Evolutionary conservation across 2,888 invertebrate species (phyloP), one percentile per base, ranked within the genome.

Genomic region (Chydorus sphaericus): DNA sequence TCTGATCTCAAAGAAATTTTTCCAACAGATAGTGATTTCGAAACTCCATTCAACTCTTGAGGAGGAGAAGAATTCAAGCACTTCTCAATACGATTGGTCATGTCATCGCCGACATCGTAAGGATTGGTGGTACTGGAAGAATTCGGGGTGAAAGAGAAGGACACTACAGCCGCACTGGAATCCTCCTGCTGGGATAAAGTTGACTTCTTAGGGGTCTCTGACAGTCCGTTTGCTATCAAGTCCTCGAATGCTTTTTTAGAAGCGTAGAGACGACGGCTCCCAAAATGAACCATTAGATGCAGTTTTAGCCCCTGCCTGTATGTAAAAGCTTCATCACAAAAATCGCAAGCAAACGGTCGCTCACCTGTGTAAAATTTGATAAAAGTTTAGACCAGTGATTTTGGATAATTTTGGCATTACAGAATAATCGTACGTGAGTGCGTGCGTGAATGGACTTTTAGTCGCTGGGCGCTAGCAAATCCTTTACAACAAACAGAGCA

Each of bases 221-320:
- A n/a, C n/a, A n/a, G n/a, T n/a, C 58, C 82, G 66, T 85, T 84
- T 2, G 80, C 81, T 66, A 83, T 83, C 56, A 90, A 90, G 69
- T 84, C 79, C 68, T 90, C 90, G 85, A 91, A 86, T 62, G 83
- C 83, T 67, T 90, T 90, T 70, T 90, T 90, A 28, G 85, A 89
- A 64, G 90, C 88, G 73, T 91, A 90, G 59, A 90, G n/a, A n/a
- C n/a, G 89, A 66, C 90, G 88, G 67, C 89, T 86, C 0, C 90
- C 90, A 64, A 85, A 89, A 69, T 91, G 91, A 62, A 89, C 87
- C 31, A 90, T 89, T 61, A 85, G 82, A 68, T 91, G 91, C 55
- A 90, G 72, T 69, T 90, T 90, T 58, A 90, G 72, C 5, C 90
- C 90, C 68, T 90, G 90, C 68, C 90, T 90, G 70, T 91, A 90